Evolutionary conservation across 2,797 vertebrate species (phyloP), one percentile per base, ranked within the genome.

Genomic region (Neostethus bicornis): DNA sequence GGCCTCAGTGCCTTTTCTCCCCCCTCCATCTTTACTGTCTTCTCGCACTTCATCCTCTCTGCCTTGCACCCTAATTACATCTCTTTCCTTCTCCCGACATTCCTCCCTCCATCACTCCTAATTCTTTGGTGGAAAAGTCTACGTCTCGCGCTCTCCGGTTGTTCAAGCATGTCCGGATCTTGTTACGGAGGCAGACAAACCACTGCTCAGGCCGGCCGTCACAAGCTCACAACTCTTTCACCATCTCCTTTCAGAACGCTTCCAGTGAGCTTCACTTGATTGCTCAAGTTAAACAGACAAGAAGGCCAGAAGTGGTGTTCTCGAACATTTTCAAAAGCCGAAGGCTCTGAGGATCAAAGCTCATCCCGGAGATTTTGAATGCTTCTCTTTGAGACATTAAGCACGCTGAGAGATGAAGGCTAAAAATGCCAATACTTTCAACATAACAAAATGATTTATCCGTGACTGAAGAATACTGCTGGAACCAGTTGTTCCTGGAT

Each of bases 141-240:
- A 44, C 13, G 25, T 29, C 45, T 53, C 13, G 37, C 60, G 56
- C 48, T 75, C 55, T 85, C 73, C 58, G 49, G 39, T 69, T 69
- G 75, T 70, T 70, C 73, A 67, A 60, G 53, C 78, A 66, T 78
- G 56, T 81, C 72, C 48, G 66, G 75, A 68, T 77, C 82, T 81
- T 47, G 65, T 80, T 83, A 83, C 19, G 7, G 64, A 73, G 64
- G 24, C n/a, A 29, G 55, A 65, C 64, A 72, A 77, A 77, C 61
- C 53, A 38, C 62, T 73, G 73, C 45, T 58, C 24, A 58, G 26
- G 25, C 47, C 12, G 23, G 32, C 66, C 23, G 39, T 67, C 57
- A 50, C 43, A 43, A 68, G 50, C 4, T 0, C 24, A 57, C 38
- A 47, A 20, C 56, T 73, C 63, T 72, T 70, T 65, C 59, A 50